Percentiles rank a stretch among this genome's conserved stretches.
Evolutionary conservation across 2,888 invertebrate genomes (phyloP).

Genomic region (Marasmarcha lunaedactyla): DNA sequence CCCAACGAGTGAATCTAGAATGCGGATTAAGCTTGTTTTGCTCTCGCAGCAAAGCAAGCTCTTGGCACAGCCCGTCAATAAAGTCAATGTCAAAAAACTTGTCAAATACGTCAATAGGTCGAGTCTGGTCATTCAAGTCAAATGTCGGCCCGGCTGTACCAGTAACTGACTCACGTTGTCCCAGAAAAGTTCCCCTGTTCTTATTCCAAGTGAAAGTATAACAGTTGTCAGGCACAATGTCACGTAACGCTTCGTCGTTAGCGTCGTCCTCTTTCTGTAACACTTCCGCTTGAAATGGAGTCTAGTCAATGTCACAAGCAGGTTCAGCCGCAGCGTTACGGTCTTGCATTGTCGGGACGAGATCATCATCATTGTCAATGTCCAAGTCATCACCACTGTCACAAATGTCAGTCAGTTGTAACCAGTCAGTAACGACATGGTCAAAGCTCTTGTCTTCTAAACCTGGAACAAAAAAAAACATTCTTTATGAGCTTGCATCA

Average conservation of each 20-base stretch:
- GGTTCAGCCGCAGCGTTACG: neutral
- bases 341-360: neutral
- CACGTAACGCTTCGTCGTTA: neutral
- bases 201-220: neutral
- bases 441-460: neutral
- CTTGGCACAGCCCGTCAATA: slow-evolving; percentile 8
- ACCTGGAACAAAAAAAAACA: neutral
- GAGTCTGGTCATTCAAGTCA: slow-evolving; percentile 3
- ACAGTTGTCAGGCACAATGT: neutral
- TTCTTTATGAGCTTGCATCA: neutral
- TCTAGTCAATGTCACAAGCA: neutral
- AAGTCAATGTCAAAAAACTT: slow-evolving; percentile 10
- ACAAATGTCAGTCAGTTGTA: neutral
- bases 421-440: neutral
- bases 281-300: neutral
- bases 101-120: slow-evolving; percentile 9
- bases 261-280: neutral
- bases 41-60: slow-evolving; percentile 4
- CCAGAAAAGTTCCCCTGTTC: slow-evolving; percentile 1
- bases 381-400: neutral
- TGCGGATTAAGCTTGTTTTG: slow-evolving; percentile 4
- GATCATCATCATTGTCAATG: neutral
- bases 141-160: slow-evolving; percentile 9
- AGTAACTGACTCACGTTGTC: slow-evolving; percentile 6
- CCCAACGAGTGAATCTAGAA: slow-evolving; percentile 10